phyloP scores from a whole-genome alignment of 1,140 invertebrate genomes.

The Papilio aristodemus region DNA sequence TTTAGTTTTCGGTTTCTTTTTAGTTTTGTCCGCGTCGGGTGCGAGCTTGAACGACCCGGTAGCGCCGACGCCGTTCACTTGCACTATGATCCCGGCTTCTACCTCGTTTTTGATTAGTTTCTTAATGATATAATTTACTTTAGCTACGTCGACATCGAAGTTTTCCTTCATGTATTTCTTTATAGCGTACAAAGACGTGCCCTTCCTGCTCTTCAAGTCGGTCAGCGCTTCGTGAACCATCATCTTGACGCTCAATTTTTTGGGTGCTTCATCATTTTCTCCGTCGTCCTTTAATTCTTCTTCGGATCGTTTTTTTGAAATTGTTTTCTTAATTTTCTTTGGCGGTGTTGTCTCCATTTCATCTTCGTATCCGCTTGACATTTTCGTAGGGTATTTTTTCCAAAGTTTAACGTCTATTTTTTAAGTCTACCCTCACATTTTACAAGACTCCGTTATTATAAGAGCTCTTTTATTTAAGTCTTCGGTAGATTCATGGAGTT shows the following conservation, averaged over 20 bases:
- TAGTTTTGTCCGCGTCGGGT: constrained; percentile 20
- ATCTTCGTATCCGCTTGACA: constrained; percentile 51
- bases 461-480: not conserved
- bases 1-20: constrained; percentile 35
- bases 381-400: constrained; percentile 36
- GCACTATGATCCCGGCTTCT: constrained; percentile 55
- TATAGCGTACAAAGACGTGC: constrained; percentile 63
- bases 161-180: constrained; percentile 64
- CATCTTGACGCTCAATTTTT: constrained; percentile 56
- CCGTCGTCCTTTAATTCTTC: constrained; percentile 41
- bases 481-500: not conserved
- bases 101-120: constrained; percentile 58
- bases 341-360: constrained; percentile 45
- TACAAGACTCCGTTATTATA: not conserved
- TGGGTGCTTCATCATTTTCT: constrained; percentile 44
- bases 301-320: constrained; percentile 44
- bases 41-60: constrained; percentile 64
- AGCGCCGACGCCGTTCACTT: constrained; percentile 62
- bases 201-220: constrained; percentile 61
- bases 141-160: constrained; percentile 56
- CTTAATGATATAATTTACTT: constrained; percentile 62
- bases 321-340: constrained; percentile 46
- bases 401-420: no score
- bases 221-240: constrained; percentile 61
- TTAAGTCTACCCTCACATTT: no score